A percentile compares a stretch with the other conserved stretches of the same genome.
These are phyloP conservation scores for Troilus luridus DNA, from an alignment of 2,888 invertebrate genomes.

Conservation along the genomic window DNA sequence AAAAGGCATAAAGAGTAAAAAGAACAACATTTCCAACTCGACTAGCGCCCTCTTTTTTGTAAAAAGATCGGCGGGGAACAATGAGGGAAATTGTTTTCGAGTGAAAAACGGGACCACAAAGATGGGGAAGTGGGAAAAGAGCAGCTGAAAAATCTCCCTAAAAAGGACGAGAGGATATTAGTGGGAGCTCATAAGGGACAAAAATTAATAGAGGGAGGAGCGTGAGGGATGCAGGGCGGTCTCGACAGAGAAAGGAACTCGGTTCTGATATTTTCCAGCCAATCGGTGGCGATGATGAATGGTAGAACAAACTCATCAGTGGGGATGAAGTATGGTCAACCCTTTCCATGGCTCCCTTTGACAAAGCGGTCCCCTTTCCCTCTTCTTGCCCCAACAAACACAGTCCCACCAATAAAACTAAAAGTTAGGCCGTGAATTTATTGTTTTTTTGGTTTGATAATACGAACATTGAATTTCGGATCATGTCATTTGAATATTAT, in stretches of 20 bases:
- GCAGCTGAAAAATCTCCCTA: conserved; percentile 13
- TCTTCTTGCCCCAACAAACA: not conserved
- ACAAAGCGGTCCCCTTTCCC: conserved; percentile 14
- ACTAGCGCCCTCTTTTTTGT: not conserved
- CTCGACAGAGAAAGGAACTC: not conserved
- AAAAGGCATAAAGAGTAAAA: not conserved
- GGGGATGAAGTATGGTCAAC: conserved; percentile 44
- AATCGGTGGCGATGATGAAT: conserved; percentile 29
- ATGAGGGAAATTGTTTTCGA: not conserved
- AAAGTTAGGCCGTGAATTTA: not conserved
- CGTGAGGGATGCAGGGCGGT: not conserved
- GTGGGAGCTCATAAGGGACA: conserved; percentile 1
- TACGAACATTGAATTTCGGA: too few relatives aligned
- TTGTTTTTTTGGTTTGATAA: not conserved
- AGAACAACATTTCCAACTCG: not conserved
- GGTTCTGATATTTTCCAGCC: conserved; percentile 37
- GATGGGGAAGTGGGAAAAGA: conserved; percentile 14
- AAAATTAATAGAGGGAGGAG: not conserved
- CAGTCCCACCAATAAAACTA: not conserved
- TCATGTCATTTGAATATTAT: too few relatives aligned
- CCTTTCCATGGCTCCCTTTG: conserved; percentile 42
- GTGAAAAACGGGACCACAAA: conserved; percentile 8
- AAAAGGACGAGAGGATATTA: not conserved
- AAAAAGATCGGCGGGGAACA: not conserved
- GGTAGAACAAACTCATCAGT: conserved; percentile 43